Evolutionary conservation across 1,140 invertebrate genomes (phyloP), one percentile per base, ranked within the genome.

Genomic region (Zaprionus kolodkinae): DNA sequence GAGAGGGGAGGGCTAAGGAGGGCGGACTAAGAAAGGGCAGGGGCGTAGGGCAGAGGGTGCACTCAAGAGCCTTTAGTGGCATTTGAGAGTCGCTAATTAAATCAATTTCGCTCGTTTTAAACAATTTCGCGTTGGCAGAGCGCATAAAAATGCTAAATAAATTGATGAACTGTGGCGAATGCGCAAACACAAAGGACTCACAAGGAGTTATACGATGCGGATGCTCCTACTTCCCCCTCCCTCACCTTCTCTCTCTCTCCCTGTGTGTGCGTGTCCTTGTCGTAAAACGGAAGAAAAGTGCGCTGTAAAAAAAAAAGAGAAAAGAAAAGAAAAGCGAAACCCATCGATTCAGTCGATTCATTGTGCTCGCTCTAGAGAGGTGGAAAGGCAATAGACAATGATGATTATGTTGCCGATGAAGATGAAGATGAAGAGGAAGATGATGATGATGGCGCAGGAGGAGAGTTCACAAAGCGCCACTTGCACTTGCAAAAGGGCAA

Each of bases 61-160:
- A 43, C 17, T 48, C n/a, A 55, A 50, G 45, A 66, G 40, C 43
- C 67, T 80, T 88, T 81, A 75, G 82, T 75, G 73, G 36, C 80
- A 38, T 79, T 88, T 84, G 70, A 84, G 78, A 80, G 84, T 72
- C 78, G 68, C 77, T 89, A 87, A 87, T 88, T 75, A 87, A 87
- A 87, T 89, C 80, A 87, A 84, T 81, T 76, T 59, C 55, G 70
- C 82, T 72, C 57, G 66, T 65, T 82, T 85, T 79, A 74, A 77
- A 72, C 84, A 83, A 74, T 88, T 79, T 60, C 13, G 55, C 21
- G 25, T 50, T 57, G 62, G 71, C 64, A 40, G 38, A 62, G 72
- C 68, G 72, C 66, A 88, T 87, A 84, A 87, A 87, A 87, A 87
- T 87, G 77, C 73, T 72, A 88, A 87, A 87, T 84, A 84, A 87